phyloP scores from a whole-genome alignment of 2,888 invertebrate genomes.

The Xanthia togata region DNA sequence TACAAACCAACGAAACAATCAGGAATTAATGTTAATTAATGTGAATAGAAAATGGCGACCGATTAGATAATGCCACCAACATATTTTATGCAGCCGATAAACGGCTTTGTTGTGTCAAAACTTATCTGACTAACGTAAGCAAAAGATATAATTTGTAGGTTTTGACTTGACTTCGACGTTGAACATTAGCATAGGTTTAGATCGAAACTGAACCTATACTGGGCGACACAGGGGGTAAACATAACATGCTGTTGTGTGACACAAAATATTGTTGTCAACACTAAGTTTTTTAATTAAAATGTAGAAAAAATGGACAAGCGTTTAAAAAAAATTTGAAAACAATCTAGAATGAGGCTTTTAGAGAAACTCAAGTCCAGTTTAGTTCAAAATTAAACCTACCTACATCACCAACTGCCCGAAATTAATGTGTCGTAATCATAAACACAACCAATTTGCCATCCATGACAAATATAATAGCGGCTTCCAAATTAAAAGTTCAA shows the following conservation, averaged over 20 bases:
- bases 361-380: neutral
- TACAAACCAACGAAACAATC: conserved; percentile 10
- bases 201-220: conserved; percentile 7
- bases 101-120: conserved; percentile 58
- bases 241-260: neutral
- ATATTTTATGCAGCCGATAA: conserved; percentile 58
- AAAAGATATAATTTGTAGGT: conserved; percentile 31
- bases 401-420: conserved; percentile 18
- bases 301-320: neutral
- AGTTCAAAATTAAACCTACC: conserved; percentile 10
- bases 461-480: neutral
- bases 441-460: conserved; percentile 17
- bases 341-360: neutral
- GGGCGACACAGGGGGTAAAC: neutral
- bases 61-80: conserved; percentile 52
- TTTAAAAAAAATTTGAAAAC: neutral
- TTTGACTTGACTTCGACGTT: neutral
- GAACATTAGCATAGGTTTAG: conserved; percentile 18
- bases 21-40: conserved; percentile 51
- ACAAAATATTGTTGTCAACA: neutral
- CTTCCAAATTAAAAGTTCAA: conserved; percentile 41
- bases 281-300: no score
- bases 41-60: conserved; percentile 43
- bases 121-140: conserved; percentile 47
- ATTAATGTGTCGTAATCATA: conserved; percentile 40